These are phyloP conservation scores for Netelia inedita DNA, from an alignment of 2,888 invertebrate genomes.

Conservation along the genomic window DNA sequence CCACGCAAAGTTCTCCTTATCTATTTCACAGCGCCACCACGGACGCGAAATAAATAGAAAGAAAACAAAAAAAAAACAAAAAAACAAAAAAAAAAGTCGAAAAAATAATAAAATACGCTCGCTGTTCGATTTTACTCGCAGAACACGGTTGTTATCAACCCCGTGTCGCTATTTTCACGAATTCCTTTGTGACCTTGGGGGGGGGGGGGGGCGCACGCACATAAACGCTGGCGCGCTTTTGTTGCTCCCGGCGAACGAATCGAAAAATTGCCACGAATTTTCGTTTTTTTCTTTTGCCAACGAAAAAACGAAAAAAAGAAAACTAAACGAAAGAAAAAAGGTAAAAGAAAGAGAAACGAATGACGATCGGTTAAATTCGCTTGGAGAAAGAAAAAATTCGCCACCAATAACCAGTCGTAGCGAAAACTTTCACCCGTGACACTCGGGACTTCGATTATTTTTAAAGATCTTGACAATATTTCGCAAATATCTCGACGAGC, in stretches of 20 bases:
- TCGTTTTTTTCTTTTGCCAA: not conserved
- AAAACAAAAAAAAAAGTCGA: too few relatives aligned
- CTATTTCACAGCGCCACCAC: slow-evolving; percentile 72
- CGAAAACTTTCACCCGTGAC: slow-evolving; percentile 54
- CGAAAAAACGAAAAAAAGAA: not conserved
- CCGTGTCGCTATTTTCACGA: slow-evolving; percentile 69
- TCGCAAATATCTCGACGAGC: slow-evolving; percentile 38
- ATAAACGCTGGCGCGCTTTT: not conserved
- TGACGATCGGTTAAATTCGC: too few relatives aligned
- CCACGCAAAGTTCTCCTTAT: slow-evolving; percentile 63
- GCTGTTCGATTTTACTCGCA: not conserved
- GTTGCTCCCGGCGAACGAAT: not conserved
- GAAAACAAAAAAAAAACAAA: not conserved
- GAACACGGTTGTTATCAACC: slow-evolving; percentile 27
- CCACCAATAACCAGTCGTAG: not conserved
- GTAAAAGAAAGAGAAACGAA: slow-evolving; percentile 2
- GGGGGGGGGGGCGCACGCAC: not conserved
- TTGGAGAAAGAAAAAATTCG: too few relatives aligned
- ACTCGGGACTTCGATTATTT: slow-evolving; percentile 54
- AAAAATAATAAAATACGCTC: slow-evolving; percentile 5
- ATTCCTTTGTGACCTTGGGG: slow-evolving; percentile 34
- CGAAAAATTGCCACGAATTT: not conserved
- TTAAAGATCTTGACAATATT: slow-evolving; percentile 40
- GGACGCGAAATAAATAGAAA: not conserved
- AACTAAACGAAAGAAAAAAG: not conserved